A percentile compares a stretch with the other conserved stretches of the same genome.
phyloP scores from a whole-genome alignment of 1,140 invertebrate species.

The Scylla paramamosain region DNA sequence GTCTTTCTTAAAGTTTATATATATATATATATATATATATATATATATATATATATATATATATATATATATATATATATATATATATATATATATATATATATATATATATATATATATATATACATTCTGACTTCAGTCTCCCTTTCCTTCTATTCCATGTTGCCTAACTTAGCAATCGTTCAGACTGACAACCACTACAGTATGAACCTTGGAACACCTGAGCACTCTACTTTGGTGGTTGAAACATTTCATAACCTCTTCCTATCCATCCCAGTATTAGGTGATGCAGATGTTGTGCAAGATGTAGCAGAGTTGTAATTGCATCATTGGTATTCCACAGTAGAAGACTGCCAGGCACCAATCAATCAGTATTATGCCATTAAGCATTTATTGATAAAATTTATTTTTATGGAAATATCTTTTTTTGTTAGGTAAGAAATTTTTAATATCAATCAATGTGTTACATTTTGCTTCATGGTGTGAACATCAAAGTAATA shows the following conservation, averaged over 20 bases:
- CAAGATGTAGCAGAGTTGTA: slow-evolving; percentile 22
- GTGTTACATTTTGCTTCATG: background rate
- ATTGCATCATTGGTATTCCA: background rate
- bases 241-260: background rate
- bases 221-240: background rate
- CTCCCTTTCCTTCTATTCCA: background rate
- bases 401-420: background rate
- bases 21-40: too few species aligned
- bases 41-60: background rate
- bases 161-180: background rate
- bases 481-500: background rate
- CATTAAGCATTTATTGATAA: background rate
- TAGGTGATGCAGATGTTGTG: background rate
- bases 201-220: background rate
- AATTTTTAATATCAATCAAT: background rate
- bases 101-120: background rate
- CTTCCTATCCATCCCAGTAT: background rate
- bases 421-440: background rate
- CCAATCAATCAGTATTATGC: background rate
- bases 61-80: background rate
- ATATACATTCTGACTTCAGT: background rate
- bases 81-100: background rate
- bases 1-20: background rate
- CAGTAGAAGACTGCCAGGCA: background rate
- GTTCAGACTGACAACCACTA: background rate